Conservation (phyloP, 1,140 invertebrate species). For the Plectus sambesii region DNA sequence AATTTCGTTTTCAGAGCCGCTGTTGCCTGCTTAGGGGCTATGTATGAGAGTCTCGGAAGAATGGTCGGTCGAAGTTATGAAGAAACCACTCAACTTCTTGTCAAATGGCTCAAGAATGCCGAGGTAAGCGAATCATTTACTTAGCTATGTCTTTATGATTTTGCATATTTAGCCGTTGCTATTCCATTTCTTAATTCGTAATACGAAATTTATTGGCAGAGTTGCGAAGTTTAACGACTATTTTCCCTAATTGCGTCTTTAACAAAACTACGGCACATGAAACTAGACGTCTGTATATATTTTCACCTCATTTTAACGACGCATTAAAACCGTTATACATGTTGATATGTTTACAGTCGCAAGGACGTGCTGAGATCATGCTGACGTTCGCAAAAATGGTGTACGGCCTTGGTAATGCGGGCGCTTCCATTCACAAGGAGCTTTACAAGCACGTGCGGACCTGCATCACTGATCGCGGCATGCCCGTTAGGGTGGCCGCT, state of each 20-base stretch:
- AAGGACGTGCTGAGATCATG: conserved; percentile 90
- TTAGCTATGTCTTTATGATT: conserved; percentile 2
- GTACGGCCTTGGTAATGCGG: conserved; percentile 73
- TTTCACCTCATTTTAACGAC: too few species aligned
- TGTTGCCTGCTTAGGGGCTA: conserved; percentile 84
- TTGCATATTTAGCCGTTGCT: conserved; percentile 2
- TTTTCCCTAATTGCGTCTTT: too few species aligned
- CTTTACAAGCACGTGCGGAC: conserved; percentile 75
- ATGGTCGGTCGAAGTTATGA: conserved; percentile 98
- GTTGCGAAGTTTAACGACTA: too few species aligned
- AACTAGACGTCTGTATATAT: too few species aligned
- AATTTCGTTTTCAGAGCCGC: conserved; percentile 62
- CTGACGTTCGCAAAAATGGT: conserved; percentile 75
- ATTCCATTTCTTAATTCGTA: conserved; percentile 1
- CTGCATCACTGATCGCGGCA: conserved; percentile 73
- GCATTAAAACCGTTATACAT: too few species aligned
- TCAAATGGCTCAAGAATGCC: conserved; percentile 78
- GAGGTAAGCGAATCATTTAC: conserved; percentile 53
- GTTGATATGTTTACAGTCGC: conserved; percentile 60
- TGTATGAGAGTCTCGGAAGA: conserved; percentile 92
- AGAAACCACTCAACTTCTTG: conserved; percentile 82
- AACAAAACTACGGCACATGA: too few species aligned
- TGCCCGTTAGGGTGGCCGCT: conserved; percentile 75
- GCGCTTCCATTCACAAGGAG: conserved; percentile 66
- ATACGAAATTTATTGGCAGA: too few species aligned